phyloP scores from a whole-genome alignment of 2,113 vertebrate genomes.

The Psilopogon haemacephalus region DNA sequence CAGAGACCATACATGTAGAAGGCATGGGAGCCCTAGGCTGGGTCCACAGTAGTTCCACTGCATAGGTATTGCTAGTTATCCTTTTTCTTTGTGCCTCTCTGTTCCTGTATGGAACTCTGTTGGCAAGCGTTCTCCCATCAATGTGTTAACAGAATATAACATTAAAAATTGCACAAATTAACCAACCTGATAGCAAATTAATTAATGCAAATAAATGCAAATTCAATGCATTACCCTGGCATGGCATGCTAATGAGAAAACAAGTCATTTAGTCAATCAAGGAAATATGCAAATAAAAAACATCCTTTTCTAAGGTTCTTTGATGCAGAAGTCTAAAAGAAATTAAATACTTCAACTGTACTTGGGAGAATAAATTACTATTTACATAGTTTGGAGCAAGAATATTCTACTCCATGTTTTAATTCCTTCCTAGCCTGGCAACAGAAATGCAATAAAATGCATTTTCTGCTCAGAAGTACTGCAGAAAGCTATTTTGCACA shows the following conservation, averaged over 20 bases:
- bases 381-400: not conserved
- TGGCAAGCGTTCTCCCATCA: not conserved
- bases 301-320: conserved; percentile 35
- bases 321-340: conserved; percentile 18
- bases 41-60: not conserved
- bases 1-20: not conserved
- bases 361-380: not conserved
- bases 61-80: not conserved
- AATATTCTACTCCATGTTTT: not conserved
- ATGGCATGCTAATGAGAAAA: conserved; percentile 53
- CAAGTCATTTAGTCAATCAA: conserved; percentile 64
- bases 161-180: conserved; percentile 53
- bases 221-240: conserved; percentile 36
- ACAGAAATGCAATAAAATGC: not conserved
- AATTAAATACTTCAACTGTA: not conserved
- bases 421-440: not conserved
- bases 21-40: not conserved
- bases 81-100: not conserved
- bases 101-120: not conserved
- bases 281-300: conserved; percentile 67
- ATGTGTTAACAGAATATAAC: conserved; percentile 26
- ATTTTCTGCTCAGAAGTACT: not conserved
- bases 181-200: conserved; percentile 36
- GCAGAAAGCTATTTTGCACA: not conserved
- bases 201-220: conserved; percentile 66